These are phyloP conservation scores for Hirtodrosophila duncani DNA, from an alignment of 2,888 invertebrate species.

Conservation along the genomic window DNA sequence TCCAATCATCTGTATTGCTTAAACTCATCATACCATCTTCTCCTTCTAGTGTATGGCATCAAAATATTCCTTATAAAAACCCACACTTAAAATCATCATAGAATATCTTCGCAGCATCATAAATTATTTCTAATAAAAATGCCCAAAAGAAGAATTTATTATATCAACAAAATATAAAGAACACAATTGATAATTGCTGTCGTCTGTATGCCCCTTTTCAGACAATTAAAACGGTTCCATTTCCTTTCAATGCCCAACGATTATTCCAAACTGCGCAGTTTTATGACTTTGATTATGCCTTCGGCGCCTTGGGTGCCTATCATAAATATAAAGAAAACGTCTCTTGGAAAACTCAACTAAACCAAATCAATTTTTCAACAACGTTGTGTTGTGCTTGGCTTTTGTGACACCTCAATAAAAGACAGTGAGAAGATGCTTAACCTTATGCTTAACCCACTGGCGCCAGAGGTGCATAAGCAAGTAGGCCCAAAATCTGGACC, in stretches of 20 bases:
- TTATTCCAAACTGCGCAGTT: constrained; percentile 32
- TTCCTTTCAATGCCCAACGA: constrained; percentile 23
- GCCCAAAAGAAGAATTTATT: too few species aligned
- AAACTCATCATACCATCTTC: too few species aligned
- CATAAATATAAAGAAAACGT: constrained; percentile 52
- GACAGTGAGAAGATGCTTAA: constrained; percentile 8
- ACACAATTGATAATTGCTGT: constrained; percentile 67
- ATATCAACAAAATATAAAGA: constrained; percentile 55
- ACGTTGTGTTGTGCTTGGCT: constrained; percentile 46
- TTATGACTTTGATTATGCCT: constrained; percentile 70
- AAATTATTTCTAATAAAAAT: constrained; percentile 57
- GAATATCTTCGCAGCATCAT: constrained; percentile 51
- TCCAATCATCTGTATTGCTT: too few species aligned
- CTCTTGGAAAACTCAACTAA: constrained; percentile 57
- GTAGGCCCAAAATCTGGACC: constrained; percentile 37
- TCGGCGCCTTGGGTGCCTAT: constrained; percentile 67
- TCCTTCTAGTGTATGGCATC: too few species aligned
- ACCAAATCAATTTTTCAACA: constrained; percentile 70
- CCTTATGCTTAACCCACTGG: constrained; percentile 34
- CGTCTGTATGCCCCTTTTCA: constrained; percentile 34
- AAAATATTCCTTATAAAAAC: constrained; percentile 30
- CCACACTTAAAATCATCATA: constrained; percentile 19
- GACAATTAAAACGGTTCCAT: constrained; percentile 64
- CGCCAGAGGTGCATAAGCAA: constrained; percentile 62
- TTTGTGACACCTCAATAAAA: constrained; percentile 69